Evolutionary conservation across 2,113 vertebrate genomes (phyloP).

Genomic region (Brienomyrus brachyistius): DNA sequence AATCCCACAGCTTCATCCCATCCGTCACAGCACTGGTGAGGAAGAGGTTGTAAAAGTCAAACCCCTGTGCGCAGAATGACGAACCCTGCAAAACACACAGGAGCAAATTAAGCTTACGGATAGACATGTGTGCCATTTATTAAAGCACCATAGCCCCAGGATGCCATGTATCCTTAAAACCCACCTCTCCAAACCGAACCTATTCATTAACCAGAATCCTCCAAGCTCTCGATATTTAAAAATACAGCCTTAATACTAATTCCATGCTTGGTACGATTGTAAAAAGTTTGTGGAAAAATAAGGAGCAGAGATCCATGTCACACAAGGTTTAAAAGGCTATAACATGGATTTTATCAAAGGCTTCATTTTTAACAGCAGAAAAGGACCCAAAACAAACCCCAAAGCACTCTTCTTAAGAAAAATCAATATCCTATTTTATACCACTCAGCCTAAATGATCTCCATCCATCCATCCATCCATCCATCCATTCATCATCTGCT

Average conservation of each 20-base stretch:
- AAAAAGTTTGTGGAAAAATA: background rate
- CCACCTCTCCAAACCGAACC: background rate
- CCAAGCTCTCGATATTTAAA: background rate
- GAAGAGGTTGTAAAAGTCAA: slow-evolving; percentile 75
- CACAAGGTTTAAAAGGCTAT: background rate
- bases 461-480: too few relatives aligned
- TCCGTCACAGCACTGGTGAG: slow-evolving; percentile 73
- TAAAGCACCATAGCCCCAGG: background rate
- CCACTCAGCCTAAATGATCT: too few relatives aligned
- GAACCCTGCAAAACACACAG: slow-evolving; percentile 65
- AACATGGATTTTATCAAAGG: background rate
- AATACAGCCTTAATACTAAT: background rate
- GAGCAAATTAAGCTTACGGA: background rate
- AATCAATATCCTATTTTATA: background rate
- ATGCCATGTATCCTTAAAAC: background rate
- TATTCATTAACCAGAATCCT: background rate
- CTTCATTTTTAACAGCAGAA: background rate
- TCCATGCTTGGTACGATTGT: background rate
- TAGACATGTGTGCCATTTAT: background rate
- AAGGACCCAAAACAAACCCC: background rate
- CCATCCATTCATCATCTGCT: background rate
- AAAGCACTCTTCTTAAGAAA: background rate
- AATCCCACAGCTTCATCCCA: slow-evolving; percentile 79
- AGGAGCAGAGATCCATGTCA: background rate
- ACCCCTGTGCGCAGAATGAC: slow-evolving; percentile 58